phyloP scores from a whole-genome alignment of 2,113 vertebrate species.

The Cisticola juncidis region DNA sequence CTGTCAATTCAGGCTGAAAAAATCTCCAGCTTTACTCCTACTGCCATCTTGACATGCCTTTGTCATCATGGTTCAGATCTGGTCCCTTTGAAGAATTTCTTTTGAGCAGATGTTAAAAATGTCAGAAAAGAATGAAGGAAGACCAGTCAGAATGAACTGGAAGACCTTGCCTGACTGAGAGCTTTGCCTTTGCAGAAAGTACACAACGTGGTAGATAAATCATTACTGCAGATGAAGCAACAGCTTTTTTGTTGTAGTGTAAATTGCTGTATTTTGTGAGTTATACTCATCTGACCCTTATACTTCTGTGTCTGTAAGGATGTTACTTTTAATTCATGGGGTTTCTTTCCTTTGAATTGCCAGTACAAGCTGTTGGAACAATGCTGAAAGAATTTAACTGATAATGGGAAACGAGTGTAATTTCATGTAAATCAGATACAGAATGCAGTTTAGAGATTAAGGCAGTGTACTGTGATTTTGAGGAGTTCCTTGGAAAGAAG shows the following conservation, averaged over 20 bases:
- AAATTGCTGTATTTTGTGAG: not conserved
- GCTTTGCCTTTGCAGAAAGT: not conserved
- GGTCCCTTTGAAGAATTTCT: conserved; percentile 41
- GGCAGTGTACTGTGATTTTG: not conserved
- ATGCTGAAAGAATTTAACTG: not conserved
- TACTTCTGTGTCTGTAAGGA: not conserved
- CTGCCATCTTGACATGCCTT: not conserved
- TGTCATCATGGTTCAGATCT: conserved; percentile 23
- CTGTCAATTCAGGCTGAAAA: conserved; percentile 5
- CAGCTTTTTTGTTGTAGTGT: not conserved
- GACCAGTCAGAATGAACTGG: not conserved
- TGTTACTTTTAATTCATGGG: not conserved
- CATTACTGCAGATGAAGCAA: not conserved
- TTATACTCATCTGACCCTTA: not conserved
- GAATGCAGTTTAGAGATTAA: not conserved
- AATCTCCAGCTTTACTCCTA: not conserved
- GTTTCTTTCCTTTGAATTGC: not conserved
- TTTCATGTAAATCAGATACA: not conserved
- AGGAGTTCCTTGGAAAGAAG: not conserved
- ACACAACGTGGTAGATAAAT: not conserved
- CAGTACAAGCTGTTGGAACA: not conserved
- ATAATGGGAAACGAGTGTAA: not conserved
- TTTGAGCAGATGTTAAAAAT: not conserved
- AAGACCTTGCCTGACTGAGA: not conserved
- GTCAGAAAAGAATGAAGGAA: not conserved